Percentiles rank a stretch among this genome's conserved stretches.
Conservation (phyloP, 2,797 vertebrate genomes). For the Acrocephalus scirpaceus region DNA sequence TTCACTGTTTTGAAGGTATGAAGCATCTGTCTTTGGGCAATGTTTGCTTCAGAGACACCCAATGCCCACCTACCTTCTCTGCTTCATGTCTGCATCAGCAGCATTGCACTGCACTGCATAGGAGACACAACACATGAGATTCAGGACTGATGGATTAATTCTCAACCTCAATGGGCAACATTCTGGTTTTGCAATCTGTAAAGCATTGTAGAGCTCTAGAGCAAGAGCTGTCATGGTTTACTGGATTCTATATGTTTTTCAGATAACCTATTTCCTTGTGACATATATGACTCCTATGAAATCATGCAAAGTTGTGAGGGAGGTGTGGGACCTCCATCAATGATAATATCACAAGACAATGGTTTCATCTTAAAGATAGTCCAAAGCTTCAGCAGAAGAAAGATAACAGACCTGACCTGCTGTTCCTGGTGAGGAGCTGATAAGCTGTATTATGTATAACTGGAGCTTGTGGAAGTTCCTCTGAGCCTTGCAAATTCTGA, state of each 20-base stretch:
- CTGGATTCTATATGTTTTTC: background rate
- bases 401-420: background rate
- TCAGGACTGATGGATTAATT: background rate
- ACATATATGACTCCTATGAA: background rate
- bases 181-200: background rate
- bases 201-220: background rate
- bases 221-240: background rate
- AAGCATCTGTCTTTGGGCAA: background rate
- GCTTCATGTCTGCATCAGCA: background rate
- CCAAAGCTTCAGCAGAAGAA: background rate
- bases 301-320: background rate
- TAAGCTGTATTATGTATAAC: background rate
- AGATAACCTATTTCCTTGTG: background rate
- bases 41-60: background rate
- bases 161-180: accelerated
- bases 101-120: accelerated
- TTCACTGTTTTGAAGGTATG: background rate
- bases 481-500: background rate
- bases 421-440: background rate
- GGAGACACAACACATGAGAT: background rate
- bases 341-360: background rate
- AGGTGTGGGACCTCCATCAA: background rate
- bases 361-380: background rate
- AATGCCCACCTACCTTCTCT: accelerated
- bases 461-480: background rate